Evolutionary conservation across 1,140 invertebrate genomes (phyloP).

Genomic region (Cyphomyrmex costatus): DNA sequence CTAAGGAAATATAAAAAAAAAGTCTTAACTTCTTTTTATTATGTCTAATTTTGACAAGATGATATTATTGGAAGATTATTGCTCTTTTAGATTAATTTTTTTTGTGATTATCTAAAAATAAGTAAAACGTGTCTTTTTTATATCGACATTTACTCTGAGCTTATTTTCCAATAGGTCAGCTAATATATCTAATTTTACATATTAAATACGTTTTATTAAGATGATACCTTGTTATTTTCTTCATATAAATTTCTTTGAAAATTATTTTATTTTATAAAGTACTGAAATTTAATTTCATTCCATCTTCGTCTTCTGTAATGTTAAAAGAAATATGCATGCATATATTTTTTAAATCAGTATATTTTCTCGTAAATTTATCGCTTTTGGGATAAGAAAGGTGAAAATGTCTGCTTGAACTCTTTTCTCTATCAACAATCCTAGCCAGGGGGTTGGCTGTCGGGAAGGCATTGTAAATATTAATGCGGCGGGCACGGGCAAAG

Average conservation of each 20-base stretch:
- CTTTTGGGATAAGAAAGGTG: slow-evolving; percentile 22
- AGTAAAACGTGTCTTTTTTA: background rate
- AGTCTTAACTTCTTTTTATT: background rate
- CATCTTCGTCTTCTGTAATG: background rate
- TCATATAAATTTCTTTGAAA: background rate
- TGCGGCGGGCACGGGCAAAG: slow-evolving; percentile 75
- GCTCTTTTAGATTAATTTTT: background rate
- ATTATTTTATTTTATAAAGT: background rate
- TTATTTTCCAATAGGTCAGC: background rate
- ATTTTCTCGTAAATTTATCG: slow-evolving; percentile 13
- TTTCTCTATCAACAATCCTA: slow-evolving; percentile 24
- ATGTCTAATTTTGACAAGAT: background rate
- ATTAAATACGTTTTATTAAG: background rate
- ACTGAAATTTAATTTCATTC: background rate
- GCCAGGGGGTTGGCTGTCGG: slow-evolving; percentile 53
- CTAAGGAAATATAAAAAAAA: background rate
- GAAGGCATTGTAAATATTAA: slow-evolving; percentile 83
- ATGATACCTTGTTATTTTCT: background rate
- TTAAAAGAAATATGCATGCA: background rate
- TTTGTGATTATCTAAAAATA: background rate
- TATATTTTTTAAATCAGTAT: background rate
- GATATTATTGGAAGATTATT: background rate
- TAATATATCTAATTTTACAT: background rate
- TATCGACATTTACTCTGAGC: background rate
- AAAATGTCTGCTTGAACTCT: slow-evolving; percentile 49